These are phyloP conservation scores for Lochmaea crataegi DNA, from an alignment of 2,888 invertebrate species.

Conservation along the genomic window DNA sequence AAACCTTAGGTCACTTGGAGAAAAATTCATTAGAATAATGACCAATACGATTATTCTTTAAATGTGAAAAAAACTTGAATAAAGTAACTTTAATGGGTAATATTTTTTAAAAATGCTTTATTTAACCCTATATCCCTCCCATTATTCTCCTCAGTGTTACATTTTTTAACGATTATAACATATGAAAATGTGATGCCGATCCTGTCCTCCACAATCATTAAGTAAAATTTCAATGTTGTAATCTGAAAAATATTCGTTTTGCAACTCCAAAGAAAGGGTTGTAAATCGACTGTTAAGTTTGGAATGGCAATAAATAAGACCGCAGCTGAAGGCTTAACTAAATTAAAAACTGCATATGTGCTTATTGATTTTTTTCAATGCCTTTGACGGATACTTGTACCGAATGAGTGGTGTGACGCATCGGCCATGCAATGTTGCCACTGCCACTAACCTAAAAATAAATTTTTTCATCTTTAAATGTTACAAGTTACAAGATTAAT, in stretches of 20 bases:
- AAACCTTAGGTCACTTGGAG: too few relatives aligned
- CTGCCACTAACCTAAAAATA: too few relatives aligned
- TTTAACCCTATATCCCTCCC: too few relatives aligned
- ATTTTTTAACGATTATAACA: background rate
- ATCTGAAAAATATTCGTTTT: constrained; percentile 19
- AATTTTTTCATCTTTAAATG: too few relatives aligned
- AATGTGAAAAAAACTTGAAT: too few relatives aligned
- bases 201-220: background rate
- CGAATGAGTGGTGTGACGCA: constrained; percentile 23
- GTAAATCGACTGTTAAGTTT: constrained; percentile 34
- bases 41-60: too few relatives aligned
- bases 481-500: too few relatives aligned
- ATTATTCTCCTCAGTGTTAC: too few relatives aligned
- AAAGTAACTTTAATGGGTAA: too few relatives aligned
- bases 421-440: constrained; percentile 3
- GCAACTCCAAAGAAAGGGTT: constrained; percentile 9
- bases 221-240: constrained; percentile 2
- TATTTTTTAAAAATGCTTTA: too few relatives aligned
- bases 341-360: constrained; percentile 34
- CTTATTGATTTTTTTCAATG: constrained; percentile 36
- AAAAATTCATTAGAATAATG: too few relatives aligned
- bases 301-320: constrained; percentile 33
- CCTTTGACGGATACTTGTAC: constrained; percentile 33
- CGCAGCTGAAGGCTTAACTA: constrained; percentile 31
- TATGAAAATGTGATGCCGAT: background rate